phyloP scores from a whole-genome alignment of 1,140 invertebrate genomes.

The Caenorhabditis inopinata region DNA sequence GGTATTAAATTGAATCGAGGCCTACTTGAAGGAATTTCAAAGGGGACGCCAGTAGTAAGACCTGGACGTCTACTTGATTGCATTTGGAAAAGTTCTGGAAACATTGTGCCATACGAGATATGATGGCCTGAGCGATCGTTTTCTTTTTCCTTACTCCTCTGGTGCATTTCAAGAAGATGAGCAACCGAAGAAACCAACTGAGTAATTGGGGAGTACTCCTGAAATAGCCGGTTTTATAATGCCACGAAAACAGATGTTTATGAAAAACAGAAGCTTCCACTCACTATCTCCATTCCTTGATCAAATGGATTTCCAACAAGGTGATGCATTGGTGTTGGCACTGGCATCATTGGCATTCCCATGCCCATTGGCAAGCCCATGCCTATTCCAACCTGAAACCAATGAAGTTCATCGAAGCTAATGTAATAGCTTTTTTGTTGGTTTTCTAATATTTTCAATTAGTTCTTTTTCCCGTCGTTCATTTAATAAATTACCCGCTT shows the following conservation, averaged over 20 bases:
- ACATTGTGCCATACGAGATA: background rate
- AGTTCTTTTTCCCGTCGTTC: too few species aligned
- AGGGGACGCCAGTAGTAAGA: too few species aligned
- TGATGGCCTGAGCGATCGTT: background rate
- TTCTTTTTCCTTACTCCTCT: constrained; percentile 23
- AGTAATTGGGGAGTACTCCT: constrained; percentile 21
- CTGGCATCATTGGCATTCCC: background rate
- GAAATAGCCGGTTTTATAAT: background rate
- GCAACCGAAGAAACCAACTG: constrained; percentile 5
- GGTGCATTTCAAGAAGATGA: constrained; percentile 5
- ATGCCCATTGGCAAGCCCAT: background rate
- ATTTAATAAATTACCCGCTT: too few species aligned
- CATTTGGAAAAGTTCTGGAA: background rate
- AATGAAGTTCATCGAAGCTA: too few species aligned
- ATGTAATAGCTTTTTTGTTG: too few species aligned
- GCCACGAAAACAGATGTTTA: too few species aligned
- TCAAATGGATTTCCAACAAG: constrained; percentile 21
- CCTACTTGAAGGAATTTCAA: background rate
- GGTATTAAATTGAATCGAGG: background rate
- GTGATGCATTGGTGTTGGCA: background rate
- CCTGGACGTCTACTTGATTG: background rate
- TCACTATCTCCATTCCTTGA: background rate
- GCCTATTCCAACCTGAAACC: background rate
- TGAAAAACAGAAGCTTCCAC: too few species aligned
- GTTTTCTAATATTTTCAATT: too few species aligned